Percentiles rank a stretch among this genome's conserved stretches.
phyloP scores from a whole-genome alignment of 2,888 invertebrate species.

The Drosophila tripunctata region DNA sequence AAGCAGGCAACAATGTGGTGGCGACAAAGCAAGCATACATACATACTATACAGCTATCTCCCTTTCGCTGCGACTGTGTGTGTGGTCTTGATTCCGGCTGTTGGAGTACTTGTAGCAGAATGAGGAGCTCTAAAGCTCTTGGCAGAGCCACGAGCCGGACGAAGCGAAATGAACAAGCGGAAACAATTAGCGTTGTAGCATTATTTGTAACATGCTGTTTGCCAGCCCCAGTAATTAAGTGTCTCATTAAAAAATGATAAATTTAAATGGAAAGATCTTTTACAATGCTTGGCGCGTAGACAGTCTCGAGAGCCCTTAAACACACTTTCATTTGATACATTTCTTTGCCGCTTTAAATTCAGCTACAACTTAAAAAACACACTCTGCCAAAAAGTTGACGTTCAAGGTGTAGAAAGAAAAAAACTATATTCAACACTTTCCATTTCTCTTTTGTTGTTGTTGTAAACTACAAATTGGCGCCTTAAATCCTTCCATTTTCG shows the following conservation, averaged over 20 bases:
- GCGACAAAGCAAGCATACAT: slow-evolving; percentile 11
- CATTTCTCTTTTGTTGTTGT: slow-evolving; percentile 5
- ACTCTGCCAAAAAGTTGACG: background rate
- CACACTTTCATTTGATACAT: slow-evolving; percentile 23
- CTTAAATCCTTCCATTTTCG: slow-evolving; percentile 40
- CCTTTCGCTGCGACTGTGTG: slow-evolving; percentile 16
- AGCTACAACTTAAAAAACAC: slow-evolving; percentile 35
- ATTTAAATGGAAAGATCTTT: slow-evolving; percentile 74
- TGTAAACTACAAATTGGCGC: slow-evolving; percentile 63
- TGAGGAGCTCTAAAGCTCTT: slow-evolving; percentile 7
- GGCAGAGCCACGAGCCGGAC: slow-evolving; percentile 17
- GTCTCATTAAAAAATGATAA: slow-evolving; percentile 79
- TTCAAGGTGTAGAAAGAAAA: slow-evolving; percentile 22
- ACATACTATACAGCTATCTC: background rate
- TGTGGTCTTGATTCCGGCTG: slow-evolving; percentile 20
- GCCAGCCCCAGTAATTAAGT: slow-evolving; percentile 70
- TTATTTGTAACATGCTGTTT: slow-evolving; percentile 76
- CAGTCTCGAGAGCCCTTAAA: slow-evolving; percentile 54
- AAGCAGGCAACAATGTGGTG: slow-evolving; percentile 43
- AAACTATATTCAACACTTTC: slow-evolving; percentile 27
- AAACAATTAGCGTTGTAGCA: slow-evolving; percentile 78
- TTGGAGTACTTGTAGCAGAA: background rate
- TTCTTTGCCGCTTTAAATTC: slow-evolving; percentile 1
- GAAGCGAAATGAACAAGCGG: slow-evolving; percentile 75
- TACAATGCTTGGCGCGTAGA: slow-evolving; percentile 39